Evolutionary conservation across 2,888 invertebrate species (phyloP).

Genomic region (Habrosyne pyritoides): DNA sequence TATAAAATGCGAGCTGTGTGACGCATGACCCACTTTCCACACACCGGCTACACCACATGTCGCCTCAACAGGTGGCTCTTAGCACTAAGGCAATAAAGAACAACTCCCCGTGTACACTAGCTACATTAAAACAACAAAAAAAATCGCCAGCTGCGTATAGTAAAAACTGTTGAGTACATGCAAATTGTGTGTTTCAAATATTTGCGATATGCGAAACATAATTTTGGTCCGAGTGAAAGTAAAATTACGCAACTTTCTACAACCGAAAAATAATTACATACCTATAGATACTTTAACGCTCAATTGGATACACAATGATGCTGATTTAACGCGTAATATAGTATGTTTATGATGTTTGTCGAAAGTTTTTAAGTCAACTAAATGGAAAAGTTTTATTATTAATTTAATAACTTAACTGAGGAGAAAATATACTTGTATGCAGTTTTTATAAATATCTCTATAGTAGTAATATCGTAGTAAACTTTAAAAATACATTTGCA

Average conservation of each 20-base stretch:
- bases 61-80: slow-evolving; percentile 53
- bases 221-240: slow-evolving; percentile 76
- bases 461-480: no score
- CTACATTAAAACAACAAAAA: slow-evolving; percentile 32
- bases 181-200: slow-evolving; percentile 67
- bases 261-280: slow-evolving; percentile 35
- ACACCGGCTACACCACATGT: slow-evolving; percentile 68
- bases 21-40: slow-evolving; percentile 79
- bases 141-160: slow-evolving; percentile 52
- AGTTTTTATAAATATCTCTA: no score
- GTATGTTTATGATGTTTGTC: background rate
- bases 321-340: slow-evolving; percentile 33
- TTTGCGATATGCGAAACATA: slow-evolving; percentile 66
- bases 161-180: slow-evolving; percentile 62
- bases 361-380: background rate
- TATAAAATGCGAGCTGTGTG: slow-evolving; percentile 79
- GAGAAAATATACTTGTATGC: background rate
- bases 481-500: no score
- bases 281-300: slow-evolving; percentile 4
- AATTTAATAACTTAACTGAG: background rate
- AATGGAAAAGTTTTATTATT: background rate
- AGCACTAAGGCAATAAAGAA: slow-evolving; percentile 49
- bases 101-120: slow-evolving; percentile 41
- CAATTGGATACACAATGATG: slow-evolving; percentile 31
- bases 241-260: slow-evolving; percentile 82